Evolutionary conservation across 2,797 vertebrate species (phyloP), one percentile per base, ranked within the genome.

Genomic region (Micrastur ruficollis): DNA sequence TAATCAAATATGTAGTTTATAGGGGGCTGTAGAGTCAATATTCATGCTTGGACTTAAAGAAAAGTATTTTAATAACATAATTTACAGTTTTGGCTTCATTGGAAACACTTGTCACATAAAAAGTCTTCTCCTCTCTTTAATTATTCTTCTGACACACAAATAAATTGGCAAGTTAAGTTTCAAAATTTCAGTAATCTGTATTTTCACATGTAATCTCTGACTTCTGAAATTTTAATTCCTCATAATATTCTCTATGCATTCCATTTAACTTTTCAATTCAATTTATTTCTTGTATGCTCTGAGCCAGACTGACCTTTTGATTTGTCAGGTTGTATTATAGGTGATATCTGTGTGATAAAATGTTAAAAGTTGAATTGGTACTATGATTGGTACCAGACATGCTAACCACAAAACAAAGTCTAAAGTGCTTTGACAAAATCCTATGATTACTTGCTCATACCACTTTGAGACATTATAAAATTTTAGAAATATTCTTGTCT

Each of bases 241-340:
- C 12, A 15, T 67, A 22, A 40, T 59, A 46, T 15, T 44, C 27
- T 85, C 17, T 11, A 27, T 50, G 29, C 23, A 56, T 82, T 84
- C 55, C 6, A 25, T 89, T 86, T 83, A 63, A 40, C 42, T 93
- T 89, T 87, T 68, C 56, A 42, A 17, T 83, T 89, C 25, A 83
- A 8, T 93, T 78, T 89, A 82, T 80, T 92, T 71, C 31, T 62
- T 78, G 34, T 56, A 5, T 63, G 34, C 70, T 32, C 44, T 89
- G 49, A 95, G 59, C 19, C 53, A 94, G 42, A 40, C 32, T 84
- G 80, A 91, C 82, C 92, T 96, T 96, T 93, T 80, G 79, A 50
- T 94, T 94, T 92, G 89, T 91, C 91, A 83, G 75, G 27, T 62
- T 92, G 26, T 67, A 53, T 95, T 94, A 78, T 36, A 91, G 65